Conservation (phyloP, 2,888 invertebrate species). For the Macroteleia sp. region DNA sequence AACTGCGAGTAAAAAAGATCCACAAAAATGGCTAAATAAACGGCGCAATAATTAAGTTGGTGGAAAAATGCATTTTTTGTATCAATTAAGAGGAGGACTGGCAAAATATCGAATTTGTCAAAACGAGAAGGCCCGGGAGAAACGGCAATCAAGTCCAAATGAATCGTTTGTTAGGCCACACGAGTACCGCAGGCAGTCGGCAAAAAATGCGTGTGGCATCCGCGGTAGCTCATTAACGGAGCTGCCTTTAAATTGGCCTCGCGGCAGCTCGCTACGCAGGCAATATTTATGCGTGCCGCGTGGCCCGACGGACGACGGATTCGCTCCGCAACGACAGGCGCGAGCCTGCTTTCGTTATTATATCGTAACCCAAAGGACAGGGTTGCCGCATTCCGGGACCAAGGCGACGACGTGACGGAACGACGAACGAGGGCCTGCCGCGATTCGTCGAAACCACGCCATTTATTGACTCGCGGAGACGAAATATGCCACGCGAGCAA, state of each 20-base stretch:
- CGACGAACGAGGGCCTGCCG: slow-evolving; percentile 31
- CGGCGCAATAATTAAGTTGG: slow-evolving; percentile 54
- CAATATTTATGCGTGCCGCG: slow-evolving; percentile 81
- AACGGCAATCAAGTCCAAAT: slow-evolving; percentile 57
- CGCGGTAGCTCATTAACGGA: slow-evolving; percentile 82
- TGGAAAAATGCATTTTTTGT: slow-evolving; percentile 59
- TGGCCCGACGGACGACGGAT: slow-evolving; percentile 68
- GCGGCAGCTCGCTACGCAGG: slow-evolving; percentile 73
- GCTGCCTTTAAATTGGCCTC: slow-evolving; percentile 82
- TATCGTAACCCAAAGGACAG: slow-evolving; percentile 27
- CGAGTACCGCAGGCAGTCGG: slow-evolving; percentile 74
- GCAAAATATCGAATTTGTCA: slow-evolving; percentile 66
- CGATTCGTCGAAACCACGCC: slow-evolving; percentile 48
- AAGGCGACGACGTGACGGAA: slow-evolving; percentile 64
- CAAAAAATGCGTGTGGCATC: slow-evolving; percentile 83
- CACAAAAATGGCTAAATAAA: slow-evolving; percentile 41
- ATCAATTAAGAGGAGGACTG: slow-evolving; percentile 50
- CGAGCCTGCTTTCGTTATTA: slow-evolving; percentile 54
- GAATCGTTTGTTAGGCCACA: slow-evolving; percentile 67
- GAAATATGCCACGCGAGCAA: slow-evolving; percentile 9
- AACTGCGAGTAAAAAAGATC: slow-evolving; percentile 3
- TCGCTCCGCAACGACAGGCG: slow-evolving; percentile 30
- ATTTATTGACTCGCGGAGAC: slow-evolving; percentile 27
- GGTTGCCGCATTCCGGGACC: slow-evolving; percentile 47
- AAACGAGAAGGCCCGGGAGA: slow-evolving; percentile 27